phyloP scores from a whole-genome alignment of 2,113 vertebrate genomes.

The Mormyrus iriodes region DNA sequence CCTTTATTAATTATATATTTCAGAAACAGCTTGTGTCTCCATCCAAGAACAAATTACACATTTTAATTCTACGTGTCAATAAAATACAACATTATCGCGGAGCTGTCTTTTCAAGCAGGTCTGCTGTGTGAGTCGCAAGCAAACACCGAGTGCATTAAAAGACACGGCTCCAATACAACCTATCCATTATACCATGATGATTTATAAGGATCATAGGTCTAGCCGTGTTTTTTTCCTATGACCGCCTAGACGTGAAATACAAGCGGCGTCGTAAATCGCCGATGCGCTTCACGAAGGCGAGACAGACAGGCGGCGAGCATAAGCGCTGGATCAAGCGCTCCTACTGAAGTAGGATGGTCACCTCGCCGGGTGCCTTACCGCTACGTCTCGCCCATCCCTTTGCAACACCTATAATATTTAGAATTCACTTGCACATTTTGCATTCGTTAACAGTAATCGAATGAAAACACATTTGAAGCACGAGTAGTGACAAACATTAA shows the following conservation, averaged over 20 bases:
- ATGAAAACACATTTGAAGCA: background rate
- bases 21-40: background rate
- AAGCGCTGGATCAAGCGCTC: background rate
- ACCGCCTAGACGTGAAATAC: background rate
- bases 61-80: background rate
- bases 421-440: background rate
- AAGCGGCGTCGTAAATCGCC: background rate
- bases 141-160: background rate
- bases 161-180: background rate
- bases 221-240: background rate
- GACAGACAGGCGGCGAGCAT: background rate
- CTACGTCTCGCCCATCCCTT: conserved; percentile 1
- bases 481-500: background rate
- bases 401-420: background rate
- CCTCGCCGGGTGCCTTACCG: too few species aligned
- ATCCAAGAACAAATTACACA: conserved; percentile 13
- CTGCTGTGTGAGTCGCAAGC: background rate
- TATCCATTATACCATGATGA: background rate
- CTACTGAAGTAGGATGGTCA: background rate
- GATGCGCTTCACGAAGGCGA: background rate
- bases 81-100: background rate
- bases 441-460: background rate
- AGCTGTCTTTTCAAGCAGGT: background rate
- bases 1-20: background rate
- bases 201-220: background rate